phyloP scores from a whole-genome alignment of 2,797 vertebrate species.

The Poecilia gillii region DNA sequence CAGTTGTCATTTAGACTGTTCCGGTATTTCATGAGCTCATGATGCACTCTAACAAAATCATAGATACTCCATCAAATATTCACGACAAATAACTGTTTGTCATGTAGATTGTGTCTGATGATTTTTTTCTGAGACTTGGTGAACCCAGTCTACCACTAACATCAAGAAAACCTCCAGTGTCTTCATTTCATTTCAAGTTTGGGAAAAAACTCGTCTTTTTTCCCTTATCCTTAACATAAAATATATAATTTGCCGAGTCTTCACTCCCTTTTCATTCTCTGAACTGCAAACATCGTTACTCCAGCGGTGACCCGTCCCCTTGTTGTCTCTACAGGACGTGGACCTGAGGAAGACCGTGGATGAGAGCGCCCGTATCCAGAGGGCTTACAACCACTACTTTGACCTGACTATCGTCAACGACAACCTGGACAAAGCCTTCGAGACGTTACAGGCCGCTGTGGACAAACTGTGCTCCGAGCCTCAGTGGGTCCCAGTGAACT shows the following conservation, averaged over 20 bases:
- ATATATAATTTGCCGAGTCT: neutral
- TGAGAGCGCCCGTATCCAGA: conserved; percentile 93
- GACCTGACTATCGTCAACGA: conserved; percentile 94
- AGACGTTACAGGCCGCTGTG: conserved; percentile 89
- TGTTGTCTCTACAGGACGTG: conserved; percentile 83
- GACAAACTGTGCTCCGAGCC: conserved; percentile 89
- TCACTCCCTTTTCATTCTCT: neutral
- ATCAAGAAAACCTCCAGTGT: neutral
- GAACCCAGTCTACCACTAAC: too few species aligned
- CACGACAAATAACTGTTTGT: neutral
- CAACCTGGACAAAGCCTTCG: conserved; percentile 96
- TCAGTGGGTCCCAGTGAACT: conserved; percentile 98
- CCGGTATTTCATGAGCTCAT: neutral
- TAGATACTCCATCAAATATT: neutral
- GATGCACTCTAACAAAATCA: neutral
- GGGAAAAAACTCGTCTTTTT: neutral
- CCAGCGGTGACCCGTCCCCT: conserved; percentile 6
- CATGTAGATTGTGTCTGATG: too few species aligned
- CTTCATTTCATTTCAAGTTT: neutral
- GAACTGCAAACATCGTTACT: neutral
- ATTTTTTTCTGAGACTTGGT: too few species aligned
- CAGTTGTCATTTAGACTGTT: neutral
- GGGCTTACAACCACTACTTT: conserved; percentile 96
- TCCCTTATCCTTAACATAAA: neutral
- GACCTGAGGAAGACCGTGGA: conserved; percentile 97